A percentile compares a stretch with the other conserved stretches of the same genome.
Conservation (phyloP, 2,888 invertebrate species). For the Hydriomena furcata region DNA sequence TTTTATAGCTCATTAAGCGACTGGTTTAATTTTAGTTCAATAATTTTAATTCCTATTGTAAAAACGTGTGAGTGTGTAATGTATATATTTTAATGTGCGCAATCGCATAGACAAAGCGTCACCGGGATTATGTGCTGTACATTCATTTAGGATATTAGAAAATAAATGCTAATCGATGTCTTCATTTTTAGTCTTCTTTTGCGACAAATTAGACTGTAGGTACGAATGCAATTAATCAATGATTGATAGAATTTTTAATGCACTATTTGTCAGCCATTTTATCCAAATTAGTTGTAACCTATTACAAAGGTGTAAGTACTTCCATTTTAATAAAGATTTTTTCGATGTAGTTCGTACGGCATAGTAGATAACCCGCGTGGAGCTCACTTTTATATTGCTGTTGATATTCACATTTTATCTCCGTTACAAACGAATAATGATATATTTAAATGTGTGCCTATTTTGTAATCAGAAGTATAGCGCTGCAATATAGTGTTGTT, state of each 20-base stretch:
- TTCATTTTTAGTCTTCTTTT: constrained; percentile 73
- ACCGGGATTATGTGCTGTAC: constrained; percentile 60
- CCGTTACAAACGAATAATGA: constrained; percentile 45
- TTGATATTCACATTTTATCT: constrained; percentile 70
- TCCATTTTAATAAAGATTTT: constrained; percentile 80
- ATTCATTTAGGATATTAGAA: constrained; percentile 39
- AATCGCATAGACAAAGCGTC: constrained; percentile 60
- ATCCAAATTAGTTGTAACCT: constrained; percentile 75
- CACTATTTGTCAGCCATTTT: constrained; percentile 79
- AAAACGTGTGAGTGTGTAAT: constrained; percentile 79
- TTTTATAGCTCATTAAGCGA: constrained; percentile 80
- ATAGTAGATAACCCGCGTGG: constrained; percentile 66
- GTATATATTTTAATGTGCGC: constrained; percentile 73
- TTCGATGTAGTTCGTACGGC: constrained; percentile 74
- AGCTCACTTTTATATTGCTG: constrained; percentile 59
- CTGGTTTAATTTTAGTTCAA: constrained; percentile 80
- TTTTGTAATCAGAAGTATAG: constrained; percentile 41
- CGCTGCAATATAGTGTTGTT: constrained; percentile 41
- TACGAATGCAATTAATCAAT: constrained; percentile 62
- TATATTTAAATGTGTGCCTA: constrained; percentile 42
- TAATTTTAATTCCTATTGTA: constrained; percentile 77
- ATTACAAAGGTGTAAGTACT: constrained; percentile 77
- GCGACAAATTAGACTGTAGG: constrained; percentile 66
- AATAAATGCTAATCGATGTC: constrained; percentile 52
- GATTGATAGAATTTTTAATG: constrained; percentile 63